These are phyloP conservation scores for Drosophila parvula DNA, from an alignment of 1,140 invertebrate species.

Conservation along the genomic window DNA sequence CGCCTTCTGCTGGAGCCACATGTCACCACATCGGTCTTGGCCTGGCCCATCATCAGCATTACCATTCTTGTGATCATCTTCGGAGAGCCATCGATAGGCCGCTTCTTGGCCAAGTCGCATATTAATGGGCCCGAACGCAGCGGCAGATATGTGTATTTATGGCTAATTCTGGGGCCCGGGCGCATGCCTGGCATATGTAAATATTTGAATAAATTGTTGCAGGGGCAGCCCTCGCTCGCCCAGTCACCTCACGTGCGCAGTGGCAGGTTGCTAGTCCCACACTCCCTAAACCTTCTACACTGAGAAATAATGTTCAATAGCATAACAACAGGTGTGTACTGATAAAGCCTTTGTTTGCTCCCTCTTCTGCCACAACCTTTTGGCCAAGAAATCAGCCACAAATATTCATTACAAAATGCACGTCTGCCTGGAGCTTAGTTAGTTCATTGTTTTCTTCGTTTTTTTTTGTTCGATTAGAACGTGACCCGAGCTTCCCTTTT, in stretches of 20 bases:
- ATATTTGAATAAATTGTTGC: constrained; percentile 11
- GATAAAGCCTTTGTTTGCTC: neutral
- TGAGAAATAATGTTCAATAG: neutral
- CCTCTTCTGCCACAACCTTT: neutral
- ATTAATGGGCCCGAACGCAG: constrained; percentile 12
- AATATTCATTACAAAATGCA: neutral
- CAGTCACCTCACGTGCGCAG: constrained; percentile 55
- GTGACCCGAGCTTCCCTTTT: neutral
- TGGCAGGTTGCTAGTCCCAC: constrained; percentile 7
- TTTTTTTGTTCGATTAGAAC: neutral
- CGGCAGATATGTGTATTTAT: constrained; percentile 53
- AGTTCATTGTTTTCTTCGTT: neutral
- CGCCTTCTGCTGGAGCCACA: neutral
- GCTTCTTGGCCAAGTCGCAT: constrained; percentile 22
- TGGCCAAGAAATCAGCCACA: neutral
- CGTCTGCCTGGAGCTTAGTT: neutral
- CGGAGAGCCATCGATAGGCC: constrained; percentile 5
- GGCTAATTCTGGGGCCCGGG: constrained; percentile 49
- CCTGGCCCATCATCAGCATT: constrained; percentile 1
- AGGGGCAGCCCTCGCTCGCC: constrained; percentile 16
- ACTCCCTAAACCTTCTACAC: neutral
- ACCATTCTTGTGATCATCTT: constrained; percentile 21
- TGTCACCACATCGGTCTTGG: constrained; percentile 36
- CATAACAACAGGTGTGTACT: neutral
- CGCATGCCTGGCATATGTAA: constrained; percentile 69